A percentile compares a stretch with the other conserved stretches of the same genome.
These are phyloP conservation scores for Phragmatobia fuliginosa DNA, from an alignment of 2,888 invertebrate species.

Conservation along the genomic window DNA sequence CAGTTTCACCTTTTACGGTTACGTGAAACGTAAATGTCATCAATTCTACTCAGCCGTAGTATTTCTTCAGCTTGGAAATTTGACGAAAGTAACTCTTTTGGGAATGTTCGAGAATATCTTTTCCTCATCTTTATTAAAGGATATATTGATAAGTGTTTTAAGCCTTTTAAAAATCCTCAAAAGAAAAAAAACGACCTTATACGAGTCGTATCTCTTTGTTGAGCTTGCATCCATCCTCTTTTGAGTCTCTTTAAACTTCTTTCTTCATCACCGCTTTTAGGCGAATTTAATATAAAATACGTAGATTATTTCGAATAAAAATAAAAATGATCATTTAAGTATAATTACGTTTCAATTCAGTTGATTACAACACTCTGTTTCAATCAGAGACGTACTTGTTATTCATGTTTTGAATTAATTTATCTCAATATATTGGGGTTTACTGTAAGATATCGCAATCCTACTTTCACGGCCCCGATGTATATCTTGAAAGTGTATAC, in stretches of 20 bases:
- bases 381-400: too few relatives aligned
- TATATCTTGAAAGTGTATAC: too few relatives aligned
- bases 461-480: too few relatives aligned
- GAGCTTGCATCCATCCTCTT: background rate
- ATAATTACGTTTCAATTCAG: background rate
- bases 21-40: constrained; percentile 37
- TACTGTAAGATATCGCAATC: background rate
- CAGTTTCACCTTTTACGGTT: constrained; percentile 48
- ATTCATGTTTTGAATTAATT: background rate
- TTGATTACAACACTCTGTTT: background rate
- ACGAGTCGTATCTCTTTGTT: background rate
- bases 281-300: background rate
- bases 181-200: background rate
- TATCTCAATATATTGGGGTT: background rate
- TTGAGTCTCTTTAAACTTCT: background rate
- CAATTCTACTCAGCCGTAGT: constrained; percentile 27
- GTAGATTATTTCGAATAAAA: background rate
- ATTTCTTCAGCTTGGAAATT: constrained; percentile 34
- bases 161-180: background rate
- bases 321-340: background rate
- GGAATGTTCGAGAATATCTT: constrained; percentile 12
- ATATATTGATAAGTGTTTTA: background rate
- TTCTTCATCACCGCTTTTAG: background rate
- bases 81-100: constrained; percentile 18
- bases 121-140: constrained; percentile 5